Evolutionary conservation across 2,113 vertebrate genomes (phyloP), one percentile per base, ranked within the genome.

Genomic region (Chroicocephalus ridibundus): DNA sequence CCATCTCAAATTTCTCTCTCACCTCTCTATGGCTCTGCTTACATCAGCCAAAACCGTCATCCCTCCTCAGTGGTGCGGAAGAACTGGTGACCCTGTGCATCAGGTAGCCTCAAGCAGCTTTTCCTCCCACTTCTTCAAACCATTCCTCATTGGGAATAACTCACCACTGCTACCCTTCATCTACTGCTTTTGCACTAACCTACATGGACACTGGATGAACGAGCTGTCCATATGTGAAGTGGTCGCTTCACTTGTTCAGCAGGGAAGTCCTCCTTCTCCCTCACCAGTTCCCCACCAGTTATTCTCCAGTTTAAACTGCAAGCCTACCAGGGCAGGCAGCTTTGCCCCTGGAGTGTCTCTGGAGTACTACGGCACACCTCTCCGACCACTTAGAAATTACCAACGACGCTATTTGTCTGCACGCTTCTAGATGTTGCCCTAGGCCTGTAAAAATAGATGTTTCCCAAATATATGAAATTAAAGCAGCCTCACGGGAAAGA

Each of bases 401-500:
- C 61, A 66, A 31, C 3, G 10, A n/a, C 31, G 16, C 10, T 32
- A 13, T 74, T 76, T 96, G 88, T 46, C 69, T 74, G 36, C 34
- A 34, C 0, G 0, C 29, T 86, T 83, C 70, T 16, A 54, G 75
- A 54, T 31, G 8, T 25, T 57, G 31, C 61, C 46, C n/a, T 60
- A 79, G 26, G 32, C 80, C 38, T 70, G 80, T 70, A 34, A 87
- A 80, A 90, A 84, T 32, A 95, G 55, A 74, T 42, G 14, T 57
- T 91, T 94, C 77, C 84, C 80, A 94, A 89, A 78, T 38, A 76
- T 2, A 42, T 13, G 34, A 71, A 95, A 89, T 84, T 79, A 86
- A 85, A 93, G 95, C 69, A 94, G 92, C 42, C 91, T 95, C 47
- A 3, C 5, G 54, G 93, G 96, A 94, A 95, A 90, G 89, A 36